Base-by-base conservation (phyloP, 2,797 vertebrate species). In the Phrynocephalus vlangalii region DNA sequence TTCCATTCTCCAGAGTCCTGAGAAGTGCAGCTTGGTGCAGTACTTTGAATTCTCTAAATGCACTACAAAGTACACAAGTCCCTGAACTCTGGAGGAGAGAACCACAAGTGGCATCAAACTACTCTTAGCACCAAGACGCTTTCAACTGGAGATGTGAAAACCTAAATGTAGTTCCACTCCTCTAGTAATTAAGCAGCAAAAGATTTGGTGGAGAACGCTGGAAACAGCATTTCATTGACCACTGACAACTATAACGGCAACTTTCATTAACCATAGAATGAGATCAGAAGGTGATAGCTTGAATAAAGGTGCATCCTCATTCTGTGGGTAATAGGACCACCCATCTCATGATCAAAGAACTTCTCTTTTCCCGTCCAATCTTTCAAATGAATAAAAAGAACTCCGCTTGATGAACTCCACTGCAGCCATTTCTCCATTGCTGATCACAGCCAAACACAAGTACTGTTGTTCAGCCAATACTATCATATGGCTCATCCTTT, bases 391-490 rank as follows among this genome's bases (percentile, higher is more conserved):
- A 11, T 71, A 66, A 60, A 4, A 86, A 68, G 82, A 48, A 79
- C 91, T 87, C 85, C 85, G 85, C 85, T 66, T 52, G 78, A 33
- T 78, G 20, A 84, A 67, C 16, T 77, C 84, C 90, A 94, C 91
- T 84, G 63, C 1, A 0, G 76, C 78, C 87, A 91, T 90, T 71
- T 83, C 89, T 30, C 78, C 90, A 91, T 88, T 92, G 91, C 89
- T 87, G 87, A 94, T 89, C 63, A 92, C 84, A 86, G 92, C 88
- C 79, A 80, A 89, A 91, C 79, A n/a, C 88, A 91, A 94, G 90
- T 83, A 91, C 88, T 93, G 95, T 90, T 90, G 91, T 88, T 94
- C 94, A 94, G 93, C 92, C 94, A 94, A 94, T 90, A 92, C 92
- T 96, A 93, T 84, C 86, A 89, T 66, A 81, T 18, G 52, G 20